These are phyloP conservation scores for Listronotus oregonensis DNA, from an alignment of 1,140 invertebrate species.

Conservation along the genomic window DNA sequence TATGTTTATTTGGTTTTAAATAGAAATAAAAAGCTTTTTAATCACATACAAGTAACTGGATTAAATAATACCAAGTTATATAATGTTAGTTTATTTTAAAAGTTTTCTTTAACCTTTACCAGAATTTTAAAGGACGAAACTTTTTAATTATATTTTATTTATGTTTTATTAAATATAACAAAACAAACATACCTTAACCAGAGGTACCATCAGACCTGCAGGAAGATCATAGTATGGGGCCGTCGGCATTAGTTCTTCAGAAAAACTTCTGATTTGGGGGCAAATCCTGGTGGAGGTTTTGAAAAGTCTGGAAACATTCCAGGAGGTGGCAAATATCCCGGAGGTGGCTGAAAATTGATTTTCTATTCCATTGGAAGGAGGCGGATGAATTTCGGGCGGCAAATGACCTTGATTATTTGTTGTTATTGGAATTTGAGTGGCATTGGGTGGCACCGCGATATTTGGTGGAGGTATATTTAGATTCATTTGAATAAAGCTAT, in stretches of 20 bases:
- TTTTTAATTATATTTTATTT: too few relatives aligned
- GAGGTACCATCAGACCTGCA: slow-evolving; percentile 91
- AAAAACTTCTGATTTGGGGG: slow-evolving; percentile 59
- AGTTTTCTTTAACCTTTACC: too few relatives aligned
- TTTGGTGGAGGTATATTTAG: slow-evolving; percentile 31
- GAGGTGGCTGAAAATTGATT: slow-evolving; percentile 61
- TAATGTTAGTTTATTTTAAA: too few relatives aligned
- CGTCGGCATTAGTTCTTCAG: slow-evolving; percentile 80
- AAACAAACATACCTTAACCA: slow-evolving; percentile 76
- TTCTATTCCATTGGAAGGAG: slow-evolving; percentile 42
- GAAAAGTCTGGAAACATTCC: slow-evolving; percentile 76
- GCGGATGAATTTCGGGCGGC: slow-evolving; percentile 30
- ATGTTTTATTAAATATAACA: too few relatives aligned
- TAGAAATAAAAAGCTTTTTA: too few relatives aligned
- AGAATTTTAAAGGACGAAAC: too few relatives aligned
- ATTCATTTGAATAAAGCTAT: slow-evolving; percentile 15
- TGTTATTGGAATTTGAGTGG: slow-evolving; percentile 6
- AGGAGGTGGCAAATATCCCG: slow-evolving; percentile 60
- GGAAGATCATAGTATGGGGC: slow-evolving; percentile 96
- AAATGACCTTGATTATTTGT: slow-evolving; percentile 6
- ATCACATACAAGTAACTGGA: too few relatives aligned
- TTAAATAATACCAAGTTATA: too few relatives aligned
- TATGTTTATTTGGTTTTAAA: too few relatives aligned
- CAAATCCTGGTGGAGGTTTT: slow-evolving; percentile 82
- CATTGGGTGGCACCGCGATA: neutral